phyloP scores from a whole-genome alignment of 2,888 invertebrate genomes.

The Danaus chrysippus region DNA sequence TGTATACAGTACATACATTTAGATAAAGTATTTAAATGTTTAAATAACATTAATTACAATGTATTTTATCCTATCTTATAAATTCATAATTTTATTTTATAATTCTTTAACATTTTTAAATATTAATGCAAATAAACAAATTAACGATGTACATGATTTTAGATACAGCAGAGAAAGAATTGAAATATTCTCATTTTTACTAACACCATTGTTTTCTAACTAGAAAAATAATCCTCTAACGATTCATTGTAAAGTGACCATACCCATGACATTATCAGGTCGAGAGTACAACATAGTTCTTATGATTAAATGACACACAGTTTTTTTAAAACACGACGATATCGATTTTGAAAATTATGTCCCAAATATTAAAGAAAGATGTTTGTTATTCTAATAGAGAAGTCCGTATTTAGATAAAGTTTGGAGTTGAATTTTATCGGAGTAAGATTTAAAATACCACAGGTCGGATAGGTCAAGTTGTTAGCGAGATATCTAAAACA shows the following conservation, averaged over 20 bases:
- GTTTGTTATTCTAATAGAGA: no score
- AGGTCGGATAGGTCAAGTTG: background rate
- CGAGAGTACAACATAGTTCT: background rate
- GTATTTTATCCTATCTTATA: no score
- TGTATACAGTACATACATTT: no score
- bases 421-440: no score
- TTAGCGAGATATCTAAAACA: background rate
- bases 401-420: no score
- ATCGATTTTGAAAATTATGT: background rate
- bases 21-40: no score
- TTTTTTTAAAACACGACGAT: background rate
- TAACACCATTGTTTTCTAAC: background rate
- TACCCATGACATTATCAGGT: conserved; percentile 31
- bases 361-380: no score
- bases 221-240: background rate
- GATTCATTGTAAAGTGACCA: conserved; percentile 54
- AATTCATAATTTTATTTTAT: no score
- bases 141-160: no score
- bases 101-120: no score
- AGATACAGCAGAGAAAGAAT: background rate
- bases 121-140: no score
- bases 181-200: background rate
- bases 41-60: no score
- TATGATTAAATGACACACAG: background rate
- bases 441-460: background rate